Conservation (phyloP, 1,140 invertebrate genomes). For the Saxidomus purpurata region DNA sequence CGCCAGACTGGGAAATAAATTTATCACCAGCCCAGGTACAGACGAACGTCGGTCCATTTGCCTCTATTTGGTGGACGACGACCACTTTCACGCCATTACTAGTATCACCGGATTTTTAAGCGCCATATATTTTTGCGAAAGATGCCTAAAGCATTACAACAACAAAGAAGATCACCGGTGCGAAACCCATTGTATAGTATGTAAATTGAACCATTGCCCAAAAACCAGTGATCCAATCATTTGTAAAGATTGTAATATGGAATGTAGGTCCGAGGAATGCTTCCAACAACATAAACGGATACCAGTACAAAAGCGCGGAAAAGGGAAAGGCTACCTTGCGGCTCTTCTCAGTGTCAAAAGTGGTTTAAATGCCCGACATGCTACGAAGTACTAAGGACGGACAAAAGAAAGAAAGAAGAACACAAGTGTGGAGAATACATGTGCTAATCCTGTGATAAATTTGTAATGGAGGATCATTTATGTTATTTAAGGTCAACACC, state of each 20-base stretch:
- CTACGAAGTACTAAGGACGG: neutral
- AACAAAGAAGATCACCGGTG: neutral
- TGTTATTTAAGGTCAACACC: neutral
- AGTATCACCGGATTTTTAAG: constrained; percentile 20
- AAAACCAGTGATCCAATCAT: neutral
- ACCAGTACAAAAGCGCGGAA: neutral
- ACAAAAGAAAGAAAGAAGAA: neutral
- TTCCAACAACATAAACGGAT: neutral
- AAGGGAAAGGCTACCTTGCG: neutral
- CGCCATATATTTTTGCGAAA: neutral
- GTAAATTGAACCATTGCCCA: neutral
- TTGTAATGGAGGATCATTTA: neutral
- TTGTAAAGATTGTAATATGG: constrained; percentile 12
- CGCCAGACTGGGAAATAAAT: constrained; percentile 20
- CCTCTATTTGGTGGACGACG: constrained; percentile 29
- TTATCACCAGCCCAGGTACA: neutral
- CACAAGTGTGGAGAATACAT: neutral
- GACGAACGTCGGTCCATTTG: constrained; percentile 7
- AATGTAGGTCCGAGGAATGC: neutral
- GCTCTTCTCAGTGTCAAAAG: neutral
- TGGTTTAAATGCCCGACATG: constrained; percentile 31
- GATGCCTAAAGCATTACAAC: constrained; percentile 14
- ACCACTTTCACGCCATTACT: constrained; percentile 35
- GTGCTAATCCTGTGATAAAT: neutral
- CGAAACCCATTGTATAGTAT: neutral